Conservation (phyloP, 1,140 invertebrate genomes). For the Anastatus disparis region DNA sequence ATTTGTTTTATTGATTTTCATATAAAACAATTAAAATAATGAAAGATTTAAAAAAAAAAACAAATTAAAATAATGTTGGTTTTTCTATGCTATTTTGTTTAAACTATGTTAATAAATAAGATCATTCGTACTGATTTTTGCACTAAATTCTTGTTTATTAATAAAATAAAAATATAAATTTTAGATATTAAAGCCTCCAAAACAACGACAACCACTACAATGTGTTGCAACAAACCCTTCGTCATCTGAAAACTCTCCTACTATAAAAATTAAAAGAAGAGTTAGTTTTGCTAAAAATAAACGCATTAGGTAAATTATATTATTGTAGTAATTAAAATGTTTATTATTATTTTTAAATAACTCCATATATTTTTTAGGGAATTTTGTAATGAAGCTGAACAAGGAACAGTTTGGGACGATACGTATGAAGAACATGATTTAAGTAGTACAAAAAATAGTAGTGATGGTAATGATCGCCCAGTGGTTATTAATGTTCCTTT, state of each 20-base stretch:
- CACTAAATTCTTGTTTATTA: too few relatives aligned
- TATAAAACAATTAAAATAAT: background rate
- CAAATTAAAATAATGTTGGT: too few relatives aligned
- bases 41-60: too few relatives aligned
- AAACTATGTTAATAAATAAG: too few relatives aligned
- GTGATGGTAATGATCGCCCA: constrained; percentile 21
- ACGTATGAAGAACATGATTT: constrained; percentile 42
- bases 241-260: constrained; percentile 31
- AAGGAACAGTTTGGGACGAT: constrained; percentile 38
- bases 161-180: too few relatives aligned
- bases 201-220: constrained; percentile 36
- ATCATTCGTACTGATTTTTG: too few relatives aligned
- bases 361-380: constrained; percentile 24
- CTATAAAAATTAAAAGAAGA: constrained; percentile 38
- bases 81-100: too few relatives aligned
- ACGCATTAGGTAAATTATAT: constrained; percentile 32
- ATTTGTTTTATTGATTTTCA: background rate
- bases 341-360: background rate
- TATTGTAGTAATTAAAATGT: background rate
- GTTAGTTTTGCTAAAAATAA: constrained; percentile 44
- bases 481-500: constrained; percentile 31
- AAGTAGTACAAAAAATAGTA: constrained; percentile 34
- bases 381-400: constrained; percentile 41
- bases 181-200: constrained; percentile 40
- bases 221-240: constrained; percentile 30